phyloP scores from a whole-genome alignment of 2,888 invertebrate genomes.

The Eupithecia centaureata region DNA sequence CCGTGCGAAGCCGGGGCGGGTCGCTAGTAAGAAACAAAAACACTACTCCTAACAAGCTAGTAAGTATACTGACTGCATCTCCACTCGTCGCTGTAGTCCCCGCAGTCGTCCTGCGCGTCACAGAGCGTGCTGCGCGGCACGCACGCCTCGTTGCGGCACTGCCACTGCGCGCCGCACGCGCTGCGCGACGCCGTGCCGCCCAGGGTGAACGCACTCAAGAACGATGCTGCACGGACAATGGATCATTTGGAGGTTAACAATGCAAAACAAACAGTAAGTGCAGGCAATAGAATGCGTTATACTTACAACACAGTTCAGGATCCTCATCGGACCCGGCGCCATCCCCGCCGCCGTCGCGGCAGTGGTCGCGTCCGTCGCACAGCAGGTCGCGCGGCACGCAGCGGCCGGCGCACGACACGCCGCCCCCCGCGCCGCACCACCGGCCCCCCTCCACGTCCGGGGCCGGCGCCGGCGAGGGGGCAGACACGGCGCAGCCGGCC shows the following conservation, averaged over 20 bases:
- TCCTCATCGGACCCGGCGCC: conserved; percentile 86
- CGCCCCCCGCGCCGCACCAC: conserved; percentile 64
- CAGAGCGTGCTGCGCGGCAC: conserved; percentile 87
- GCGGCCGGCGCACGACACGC: conserved; percentile 86
- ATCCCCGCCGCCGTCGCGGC: conserved; percentile 85
- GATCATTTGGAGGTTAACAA: background rate
- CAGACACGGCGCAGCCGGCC: conserved; percentile 46
- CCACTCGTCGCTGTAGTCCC: conserved; percentile 86
- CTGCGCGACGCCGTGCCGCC: conserved; percentile 56
- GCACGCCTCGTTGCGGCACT: conserved; percentile 89
- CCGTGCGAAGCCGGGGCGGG: too few species aligned
- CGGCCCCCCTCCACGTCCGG: conserved; percentile 13
- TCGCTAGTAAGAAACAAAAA: too few species aligned
- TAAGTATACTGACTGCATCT: conserved; percentile 80
- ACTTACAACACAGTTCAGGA: conserved; percentile 77
- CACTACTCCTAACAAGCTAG: too few species aligned
- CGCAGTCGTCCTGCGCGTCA: conserved; percentile 90
- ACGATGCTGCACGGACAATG: conserved; percentile 45
- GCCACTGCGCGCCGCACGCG: conserved; percentile 80
- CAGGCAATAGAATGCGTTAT: background rate
- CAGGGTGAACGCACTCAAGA: conserved; percentile 45
- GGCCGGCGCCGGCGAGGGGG: conserved; percentile 26
- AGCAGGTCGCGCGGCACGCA: conserved; percentile 86
- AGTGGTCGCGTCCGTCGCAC: conserved; percentile 90
- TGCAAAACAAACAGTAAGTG: too few species aligned